Evolutionary conservation across 2,797 vertebrate genomes (phyloP), one percentile per base, ranked within the genome.

Genomic region (Nannoperca obscura): DNA sequence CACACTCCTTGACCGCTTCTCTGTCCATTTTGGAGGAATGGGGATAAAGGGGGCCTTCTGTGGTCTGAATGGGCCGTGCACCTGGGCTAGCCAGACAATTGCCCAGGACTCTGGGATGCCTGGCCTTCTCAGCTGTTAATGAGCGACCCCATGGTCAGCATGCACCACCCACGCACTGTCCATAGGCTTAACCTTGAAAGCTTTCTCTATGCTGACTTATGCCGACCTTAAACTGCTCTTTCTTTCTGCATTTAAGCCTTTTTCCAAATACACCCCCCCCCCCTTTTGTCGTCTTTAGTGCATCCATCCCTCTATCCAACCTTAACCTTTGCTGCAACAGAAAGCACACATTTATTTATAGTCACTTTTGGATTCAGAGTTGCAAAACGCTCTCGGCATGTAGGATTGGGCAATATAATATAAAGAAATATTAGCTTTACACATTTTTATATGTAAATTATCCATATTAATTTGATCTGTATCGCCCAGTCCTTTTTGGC

Each of bases 51-150:
- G 78, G 74, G 63, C 87, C 94, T 93, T 90, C 89, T 90, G 89
- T 80, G 87, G 85, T 73, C 80, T 95, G 92, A 94, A 95, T 93
- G 71, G 88, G 79, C 89, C 60, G 7, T 93, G 93, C 94, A 96
- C 95, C 95, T 95, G 95, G 94, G 83, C 86, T 59, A 68, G 82
- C 76, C 86, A 86, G 85, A 95, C 94, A 94, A 95, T 95, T 80
- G 85, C 82, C 53, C 78, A 32, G 87, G 85, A 84, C 84, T 92
- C 86, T 78, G 78, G 89, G 91, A 91, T 87, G 92, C 88, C 90
- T 63, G 87, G 90, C 89, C 87, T 85, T 85, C 89, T 87, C 73
- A 36, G 72, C 88, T 88, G 89, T 93, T 95, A 96, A 95, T 95
- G 93, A 95, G 91, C 72, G 76, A 84, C 91, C 92, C 89, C 82